phyloP scores from a whole-genome alignment of 2,888 invertebrate species.

The Parthenolecanium corni region DNA sequence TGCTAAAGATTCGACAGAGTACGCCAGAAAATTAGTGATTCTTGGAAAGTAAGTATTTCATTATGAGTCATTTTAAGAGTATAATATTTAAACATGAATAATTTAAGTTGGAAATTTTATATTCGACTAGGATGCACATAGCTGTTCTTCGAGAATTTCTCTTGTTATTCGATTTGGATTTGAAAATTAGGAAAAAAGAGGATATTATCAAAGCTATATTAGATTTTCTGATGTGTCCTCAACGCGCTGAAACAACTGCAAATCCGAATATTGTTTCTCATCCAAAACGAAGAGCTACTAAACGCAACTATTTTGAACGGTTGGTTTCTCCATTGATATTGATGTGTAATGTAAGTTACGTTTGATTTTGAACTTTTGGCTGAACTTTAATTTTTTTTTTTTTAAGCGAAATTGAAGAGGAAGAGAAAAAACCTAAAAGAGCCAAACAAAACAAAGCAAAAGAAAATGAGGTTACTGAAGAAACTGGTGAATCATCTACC shows the following conservation, averaged over 20 bases:
- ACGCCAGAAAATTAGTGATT: not conserved
- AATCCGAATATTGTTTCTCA: not conserved
- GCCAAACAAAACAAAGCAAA: not conserved
- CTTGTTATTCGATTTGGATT: conserved; percentile 9
- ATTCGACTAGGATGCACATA: not conserved
- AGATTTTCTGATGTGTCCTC: conserved; percentile 7
- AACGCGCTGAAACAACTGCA: not conserved
- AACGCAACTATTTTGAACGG: conserved; percentile 15
- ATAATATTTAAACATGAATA: not conserved
- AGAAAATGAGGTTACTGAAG: not conserved
- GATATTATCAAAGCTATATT: conserved; percentile 4
- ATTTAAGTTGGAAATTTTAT: not conserved
- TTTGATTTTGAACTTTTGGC: not conserved
- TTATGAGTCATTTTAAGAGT: not conserved
- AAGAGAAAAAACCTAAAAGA: conserved; percentile 3
- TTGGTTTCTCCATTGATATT: not conserved
- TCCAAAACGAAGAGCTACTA: conserved; percentile 14
- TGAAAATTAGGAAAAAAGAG: conserved; percentile 15
- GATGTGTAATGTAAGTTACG: not conserved
- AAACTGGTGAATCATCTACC: not conserved
- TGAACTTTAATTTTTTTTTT: not conserved
- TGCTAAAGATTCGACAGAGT: conserved; percentile 1
- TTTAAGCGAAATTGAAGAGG: not conserved
- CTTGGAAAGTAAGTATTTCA: conserved; percentile 4
- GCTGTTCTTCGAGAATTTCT: conserved; percentile 5